Conservation (phyloP, 2,797 vertebrate genomes). For the Phataginus tetradactyla region DNA sequence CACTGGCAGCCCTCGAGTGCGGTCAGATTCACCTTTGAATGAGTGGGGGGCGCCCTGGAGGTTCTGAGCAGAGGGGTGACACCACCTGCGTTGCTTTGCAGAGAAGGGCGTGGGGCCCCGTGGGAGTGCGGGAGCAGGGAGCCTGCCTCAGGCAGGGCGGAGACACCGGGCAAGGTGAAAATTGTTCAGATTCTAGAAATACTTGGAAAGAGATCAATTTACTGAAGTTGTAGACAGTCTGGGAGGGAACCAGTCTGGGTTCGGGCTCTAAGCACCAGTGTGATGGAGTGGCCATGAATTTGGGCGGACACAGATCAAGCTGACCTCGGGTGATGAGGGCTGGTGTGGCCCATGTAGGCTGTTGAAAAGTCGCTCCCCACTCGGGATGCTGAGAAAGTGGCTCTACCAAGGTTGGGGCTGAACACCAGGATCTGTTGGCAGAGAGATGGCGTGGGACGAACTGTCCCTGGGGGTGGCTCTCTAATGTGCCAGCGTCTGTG, state of each 20-base stretch:
- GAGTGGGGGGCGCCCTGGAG: background rate
- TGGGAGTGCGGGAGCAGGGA: background rate
- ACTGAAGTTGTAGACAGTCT: fast-evolving
- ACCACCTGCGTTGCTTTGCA: fast-evolving
- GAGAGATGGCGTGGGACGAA: fast-evolving
- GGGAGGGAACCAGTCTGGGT: fast-evolving
- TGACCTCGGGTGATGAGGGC: fast-evolving
- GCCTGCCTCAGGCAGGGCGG: background rate
- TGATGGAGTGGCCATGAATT: fast-evolving
- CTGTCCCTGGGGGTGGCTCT: fast-evolving
- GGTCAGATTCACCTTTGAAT: background rate
- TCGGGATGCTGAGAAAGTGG: fast-evolving
- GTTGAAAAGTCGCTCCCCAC: no score
- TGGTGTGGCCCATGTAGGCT: fast-evolving
- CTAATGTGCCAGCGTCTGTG: fast-evolving
- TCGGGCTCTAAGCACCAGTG: fast-evolving
- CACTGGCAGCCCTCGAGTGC: background rate
- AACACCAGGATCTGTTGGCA: fast-evolving
- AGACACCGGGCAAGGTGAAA: no score
- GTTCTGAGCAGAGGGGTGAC: no score
- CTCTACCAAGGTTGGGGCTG: background rate
- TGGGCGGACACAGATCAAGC: background rate
- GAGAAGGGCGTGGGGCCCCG: fast-evolving
- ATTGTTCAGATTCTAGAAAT: background rate
- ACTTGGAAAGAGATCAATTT: fast-evolving